Percentiles rank a stretch among this genome's conserved stretches.
These are phyloP conservation scores for Leptinotarsa haldemani DNA, from an alignment of 2,888 invertebrate species.

Conservation along the genomic window DNA sequence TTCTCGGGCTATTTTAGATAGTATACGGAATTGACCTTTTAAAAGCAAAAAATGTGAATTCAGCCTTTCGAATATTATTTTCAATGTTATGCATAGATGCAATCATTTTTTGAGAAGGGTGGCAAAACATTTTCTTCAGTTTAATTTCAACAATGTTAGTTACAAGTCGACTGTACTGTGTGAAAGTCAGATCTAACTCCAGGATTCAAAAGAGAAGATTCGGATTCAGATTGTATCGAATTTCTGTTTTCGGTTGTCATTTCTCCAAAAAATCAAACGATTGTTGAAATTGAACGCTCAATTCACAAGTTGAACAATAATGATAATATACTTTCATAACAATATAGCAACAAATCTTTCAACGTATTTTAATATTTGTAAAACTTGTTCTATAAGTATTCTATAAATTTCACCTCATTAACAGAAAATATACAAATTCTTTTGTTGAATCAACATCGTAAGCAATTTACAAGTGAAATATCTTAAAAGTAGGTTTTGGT, in stretches of 20 bases:
- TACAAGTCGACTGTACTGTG: no score
- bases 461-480: slow-evolving; percentile 57
- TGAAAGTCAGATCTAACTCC: no score
- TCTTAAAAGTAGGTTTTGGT: slow-evolving; percentile 62
- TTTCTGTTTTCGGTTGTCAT: neutral
- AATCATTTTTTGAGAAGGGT: no score
- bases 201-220: neutral
- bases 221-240: neutral
- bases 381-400: slow-evolving; percentile 52
- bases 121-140: no score
- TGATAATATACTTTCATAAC: slow-evolving; percentile 59
- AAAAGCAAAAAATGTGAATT: no score
- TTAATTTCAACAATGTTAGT: no score
- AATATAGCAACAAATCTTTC: slow-evolving; percentile 63
- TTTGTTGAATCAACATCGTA: slow-evolving; percentile 44
- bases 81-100: no score
- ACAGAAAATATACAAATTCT: slow-evolving; percentile 55
- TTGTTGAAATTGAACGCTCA: slow-evolving; percentile 10
- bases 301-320: slow-evolving; percentile 29
- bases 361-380: slow-evolving; percentile 54
- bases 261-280: neutral
- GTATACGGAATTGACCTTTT: no score
- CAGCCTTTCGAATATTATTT: no score
- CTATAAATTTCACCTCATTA: slow-evolving; percentile 50
- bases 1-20: no score